phyloP scores from a whole-genome alignment of 2,113 vertebrate genomes.

The Eulacestoma nigropectus region DNA sequence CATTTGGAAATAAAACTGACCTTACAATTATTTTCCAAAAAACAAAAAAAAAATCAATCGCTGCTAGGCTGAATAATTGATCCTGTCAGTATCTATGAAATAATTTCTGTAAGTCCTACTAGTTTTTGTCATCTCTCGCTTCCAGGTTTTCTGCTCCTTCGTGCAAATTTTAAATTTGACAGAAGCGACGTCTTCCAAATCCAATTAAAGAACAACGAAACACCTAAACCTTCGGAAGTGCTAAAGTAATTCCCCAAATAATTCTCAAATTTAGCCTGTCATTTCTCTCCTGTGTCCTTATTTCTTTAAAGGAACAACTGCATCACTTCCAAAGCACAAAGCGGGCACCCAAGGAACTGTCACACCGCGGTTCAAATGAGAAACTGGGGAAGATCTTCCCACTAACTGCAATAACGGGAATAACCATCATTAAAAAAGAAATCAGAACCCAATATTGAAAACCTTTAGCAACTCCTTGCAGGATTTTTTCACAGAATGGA shows the following conservation, averaged over 20 bases:
- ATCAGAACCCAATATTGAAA: neutral
- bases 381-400: neutral
- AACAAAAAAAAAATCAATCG: neutral
- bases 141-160: neutral
- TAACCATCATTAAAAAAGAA: neutral
- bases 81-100: neutral
- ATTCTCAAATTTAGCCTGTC: neutral
- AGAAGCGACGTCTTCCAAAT: neutral
- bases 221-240: neutral
- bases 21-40: neutral
- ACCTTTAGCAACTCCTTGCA: neutral
- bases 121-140: neutral
- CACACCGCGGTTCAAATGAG: neutral
- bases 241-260: neutral
- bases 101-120: neutral
- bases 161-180: neutral
- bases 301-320: rapidly evolving
- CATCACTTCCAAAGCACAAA: neutral
- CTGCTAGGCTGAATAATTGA: neutral
- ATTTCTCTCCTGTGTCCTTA: neutral
- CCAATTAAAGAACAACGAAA: neutral
- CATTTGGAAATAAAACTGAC: neutral
- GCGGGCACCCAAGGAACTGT: neutral
- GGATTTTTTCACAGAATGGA: neutral
- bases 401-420: neutral